Evolutionary conservation across 2,113 vertebrate species (phyloP).

Genomic region (Urocolius indicus): DNA sequence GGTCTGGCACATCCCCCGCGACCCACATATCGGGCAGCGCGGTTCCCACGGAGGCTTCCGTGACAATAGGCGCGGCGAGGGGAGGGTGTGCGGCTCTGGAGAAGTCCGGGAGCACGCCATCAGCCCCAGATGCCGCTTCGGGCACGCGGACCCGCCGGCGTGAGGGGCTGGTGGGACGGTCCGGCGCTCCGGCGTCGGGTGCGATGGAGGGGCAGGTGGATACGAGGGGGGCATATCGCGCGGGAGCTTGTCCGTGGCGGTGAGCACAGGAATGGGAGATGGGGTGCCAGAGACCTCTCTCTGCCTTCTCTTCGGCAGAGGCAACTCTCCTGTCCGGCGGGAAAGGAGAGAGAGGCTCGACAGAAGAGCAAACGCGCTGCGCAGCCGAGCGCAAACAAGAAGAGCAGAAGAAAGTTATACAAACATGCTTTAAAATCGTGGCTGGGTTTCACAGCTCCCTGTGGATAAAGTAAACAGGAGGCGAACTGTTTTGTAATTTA

Average conservation of each 20-base stretch:
- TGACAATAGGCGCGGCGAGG: accelerated
- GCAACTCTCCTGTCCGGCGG: background rate
- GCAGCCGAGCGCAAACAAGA: background rate
- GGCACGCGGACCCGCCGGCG: background rate
- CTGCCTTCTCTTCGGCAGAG: background rate
- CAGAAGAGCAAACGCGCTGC: background rate
- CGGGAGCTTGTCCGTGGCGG: background rate
- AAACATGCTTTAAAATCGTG: slow-evolving; percentile 30
- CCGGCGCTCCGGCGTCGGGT: background rate
- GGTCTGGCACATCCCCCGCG: background rate
- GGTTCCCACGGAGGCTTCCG: background rate
- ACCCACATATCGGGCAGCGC: background rate
- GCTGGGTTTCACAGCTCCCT: slow-evolving; percentile 31
- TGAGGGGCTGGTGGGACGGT: accelerated
- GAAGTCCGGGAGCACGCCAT: background rate
- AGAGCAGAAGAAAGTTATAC: background rate
- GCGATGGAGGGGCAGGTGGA: background rate
- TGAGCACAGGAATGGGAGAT: accelerated
- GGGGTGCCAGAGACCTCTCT: accelerated
- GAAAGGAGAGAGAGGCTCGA: background rate
- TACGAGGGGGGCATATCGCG: background rate
- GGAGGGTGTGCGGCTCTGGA: background rate
- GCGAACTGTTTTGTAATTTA: slow-evolving; percentile 62
- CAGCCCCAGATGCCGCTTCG: background rate
- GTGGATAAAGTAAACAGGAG: slow-evolving; percentile 17